Base-by-base conservation (phyloP, 2,888 invertebrate species). In the Caenorhabditis sp. region DNA sequence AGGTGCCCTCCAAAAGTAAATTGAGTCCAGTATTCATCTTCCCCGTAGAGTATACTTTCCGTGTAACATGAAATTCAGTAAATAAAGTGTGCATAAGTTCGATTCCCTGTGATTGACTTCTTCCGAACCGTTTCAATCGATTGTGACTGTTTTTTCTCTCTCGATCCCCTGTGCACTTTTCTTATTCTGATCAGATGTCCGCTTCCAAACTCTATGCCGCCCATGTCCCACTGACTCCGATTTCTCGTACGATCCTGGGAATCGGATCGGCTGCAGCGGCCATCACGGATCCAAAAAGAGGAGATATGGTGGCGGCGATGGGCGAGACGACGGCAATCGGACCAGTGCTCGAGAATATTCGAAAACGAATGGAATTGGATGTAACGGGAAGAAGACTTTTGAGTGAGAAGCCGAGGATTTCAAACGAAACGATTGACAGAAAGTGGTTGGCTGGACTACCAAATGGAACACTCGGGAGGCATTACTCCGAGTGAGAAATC, bases 311-410 rank as follows among this genome's bases (percentile, higher is more conserved):
- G 83, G 95, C 96, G 22, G 94, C 95, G 81, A 92, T 96, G 83
- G 96, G 95, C 0, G 97, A 98, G 91, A 94, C 95, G 0, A 95
- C 96, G 9, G 96, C 93, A 46, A 94, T 97, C 90, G 91, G 45
- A 24, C 82, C 85, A 7, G 62, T 87, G 11, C 75, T 87, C n/a
- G 74, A 82, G 62, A 83, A 86, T 59, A 81, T 87, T 24, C 66
- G 84, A 59, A 89, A 91, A 43, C 92, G 92, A 89, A 96, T 99
- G 95, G 90, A 92, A 79, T 90, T 91, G 48, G 93, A 93, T 63
- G 89, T 92, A 2, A 95, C 95, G 90, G 97, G 97, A 1, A 89
- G 90, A 20, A 91, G 93, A 82, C 94, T 99, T 70, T 85, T 92
- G 3, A 90, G 76, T 58, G 93, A 94, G 62, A 93, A 93, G 89